A percentile compares a stretch with the other conserved stretches of the same genome.
Conservation (phyloP, 2,888 invertebrate species). For the Epinotia ramella region DNA sequence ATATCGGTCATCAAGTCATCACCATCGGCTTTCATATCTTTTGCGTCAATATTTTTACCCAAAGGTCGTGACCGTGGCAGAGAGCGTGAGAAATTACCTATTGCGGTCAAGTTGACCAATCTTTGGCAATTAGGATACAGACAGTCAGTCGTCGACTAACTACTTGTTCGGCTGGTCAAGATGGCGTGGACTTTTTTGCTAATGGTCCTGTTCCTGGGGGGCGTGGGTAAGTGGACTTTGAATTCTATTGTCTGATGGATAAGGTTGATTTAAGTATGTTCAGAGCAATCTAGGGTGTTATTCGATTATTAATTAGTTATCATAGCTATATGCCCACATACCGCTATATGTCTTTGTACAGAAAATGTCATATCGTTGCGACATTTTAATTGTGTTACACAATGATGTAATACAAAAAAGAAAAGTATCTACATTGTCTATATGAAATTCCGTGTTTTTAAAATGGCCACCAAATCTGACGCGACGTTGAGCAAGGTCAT, state of each 20-base stretch:
- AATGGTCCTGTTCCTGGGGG: conserved; percentile 48
- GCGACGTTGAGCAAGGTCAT: too few species aligned
- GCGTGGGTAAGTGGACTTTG: conserved; percentile 57
- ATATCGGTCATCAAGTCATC: neutral
- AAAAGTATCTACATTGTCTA: too few species aligned
- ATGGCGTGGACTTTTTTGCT: conserved; percentile 26
- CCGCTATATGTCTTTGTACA: too few species aligned
- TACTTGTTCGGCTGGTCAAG: conserved; percentile 52
- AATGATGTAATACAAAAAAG: too few species aligned
- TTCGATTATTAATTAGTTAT: too few species aligned
- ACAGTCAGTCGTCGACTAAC: conserved; percentile 49
- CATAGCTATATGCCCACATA: too few species aligned
- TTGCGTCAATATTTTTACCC: conserved; percentile 37
- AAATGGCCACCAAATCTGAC: too few species aligned
- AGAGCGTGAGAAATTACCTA: conserved; percentile 73
- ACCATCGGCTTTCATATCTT: conserved; percentile 23
- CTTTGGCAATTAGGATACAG: conserved; percentile 61
- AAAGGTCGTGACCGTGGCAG: conserved; percentile 73
- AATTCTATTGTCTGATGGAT: conserved; percentile 10
- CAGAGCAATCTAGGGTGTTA: too few species aligned
- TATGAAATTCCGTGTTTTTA: too few species aligned
- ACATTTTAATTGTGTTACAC: too few species aligned
- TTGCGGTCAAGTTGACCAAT: conserved; percentile 61
- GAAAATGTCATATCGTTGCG: too few species aligned
- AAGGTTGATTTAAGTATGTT: neutral